A percentile compares a stretch with the other conserved stretches of the same genome.
Conservation (phyloP, 2,888 invertebrate genomes). For the Steromphala cineraria region DNA sequence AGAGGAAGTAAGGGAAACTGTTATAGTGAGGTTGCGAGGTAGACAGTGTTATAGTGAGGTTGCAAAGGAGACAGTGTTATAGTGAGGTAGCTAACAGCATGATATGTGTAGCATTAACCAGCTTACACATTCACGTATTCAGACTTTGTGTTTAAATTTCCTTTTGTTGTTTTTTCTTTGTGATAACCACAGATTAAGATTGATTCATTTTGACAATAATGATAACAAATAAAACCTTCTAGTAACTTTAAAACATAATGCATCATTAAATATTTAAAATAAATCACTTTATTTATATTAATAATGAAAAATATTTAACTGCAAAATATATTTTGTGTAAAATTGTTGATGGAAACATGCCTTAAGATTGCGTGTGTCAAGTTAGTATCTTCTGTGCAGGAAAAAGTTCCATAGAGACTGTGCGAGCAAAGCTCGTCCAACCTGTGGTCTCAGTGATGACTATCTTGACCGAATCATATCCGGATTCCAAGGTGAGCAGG, state of each 20-base stretch:
- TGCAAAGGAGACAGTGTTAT: background rate
- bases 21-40: too few species aligned
- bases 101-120: too few species aligned
- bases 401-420: constrained; percentile 81
- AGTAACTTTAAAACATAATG: too few species aligned
- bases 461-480: constrained; percentile 37
- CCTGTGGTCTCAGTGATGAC: constrained; percentile 84
- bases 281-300: too few species aligned
- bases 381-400: constrained; percentile 45
- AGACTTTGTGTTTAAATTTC: background rate
- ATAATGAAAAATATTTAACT: too few species aligned
- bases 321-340: too few species aligned
- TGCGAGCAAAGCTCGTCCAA: constrained; percentile 92
- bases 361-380: background rate
- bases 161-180: background rate
- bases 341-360: too few species aligned
- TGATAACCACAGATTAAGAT: background rate
- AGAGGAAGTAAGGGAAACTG: background rate
- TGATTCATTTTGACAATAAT: too few species aligned
- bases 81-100: too few species aligned
- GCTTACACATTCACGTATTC: too few species aligned
- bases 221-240: too few species aligned
- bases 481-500: constrained; percentile 35
- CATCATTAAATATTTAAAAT: too few species aligned
- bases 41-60: background rate